Evolutionary conservation across 2,888 invertebrate genomes (phyloP).

Genomic region (Lepidocyrtinus sp.): DNA sequence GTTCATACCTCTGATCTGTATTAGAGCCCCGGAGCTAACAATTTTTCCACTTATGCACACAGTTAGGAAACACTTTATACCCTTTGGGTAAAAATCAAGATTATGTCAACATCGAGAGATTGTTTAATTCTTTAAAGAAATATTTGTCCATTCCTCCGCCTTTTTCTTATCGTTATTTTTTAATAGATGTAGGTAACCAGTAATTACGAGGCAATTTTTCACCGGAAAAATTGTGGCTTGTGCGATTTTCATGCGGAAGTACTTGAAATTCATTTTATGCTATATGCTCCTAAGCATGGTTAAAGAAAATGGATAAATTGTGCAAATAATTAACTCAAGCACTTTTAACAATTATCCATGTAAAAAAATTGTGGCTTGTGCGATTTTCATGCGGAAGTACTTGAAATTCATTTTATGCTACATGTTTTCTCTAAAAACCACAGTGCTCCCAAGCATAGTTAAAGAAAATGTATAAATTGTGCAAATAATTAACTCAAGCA

Average conservation of each 20-base stretch:
- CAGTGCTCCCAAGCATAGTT: not conserved
- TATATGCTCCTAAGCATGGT: not conserved
- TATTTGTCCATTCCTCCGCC: no score
- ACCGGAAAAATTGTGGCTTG: not conserved
- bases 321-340: no score
- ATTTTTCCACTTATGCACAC: no score
- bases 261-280: not conserved
- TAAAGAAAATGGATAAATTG: not conserved
- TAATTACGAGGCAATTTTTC: not conserved
- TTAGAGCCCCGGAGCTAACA: no score
- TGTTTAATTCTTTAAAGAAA: slow-evolving; percentile 43
- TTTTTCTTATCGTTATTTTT: not conserved
- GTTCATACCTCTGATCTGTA: no score
- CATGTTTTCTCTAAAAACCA: no score
- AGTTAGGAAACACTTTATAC: slow-evolving; percentile 41
- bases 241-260: not conserved
- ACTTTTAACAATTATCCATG: no score
- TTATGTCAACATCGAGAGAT: slow-evolving; percentile 48
- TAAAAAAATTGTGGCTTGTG: not conserved
- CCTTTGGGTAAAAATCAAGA: slow-evolving; percentile 54
- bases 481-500: no score
- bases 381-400: not conserved
- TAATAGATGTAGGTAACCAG: not conserved
- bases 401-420: not conserved
- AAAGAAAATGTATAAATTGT: not conserved